Conservation (phyloP, 2,888 invertebrate species). For the Sthenelais limicola region DNA sequence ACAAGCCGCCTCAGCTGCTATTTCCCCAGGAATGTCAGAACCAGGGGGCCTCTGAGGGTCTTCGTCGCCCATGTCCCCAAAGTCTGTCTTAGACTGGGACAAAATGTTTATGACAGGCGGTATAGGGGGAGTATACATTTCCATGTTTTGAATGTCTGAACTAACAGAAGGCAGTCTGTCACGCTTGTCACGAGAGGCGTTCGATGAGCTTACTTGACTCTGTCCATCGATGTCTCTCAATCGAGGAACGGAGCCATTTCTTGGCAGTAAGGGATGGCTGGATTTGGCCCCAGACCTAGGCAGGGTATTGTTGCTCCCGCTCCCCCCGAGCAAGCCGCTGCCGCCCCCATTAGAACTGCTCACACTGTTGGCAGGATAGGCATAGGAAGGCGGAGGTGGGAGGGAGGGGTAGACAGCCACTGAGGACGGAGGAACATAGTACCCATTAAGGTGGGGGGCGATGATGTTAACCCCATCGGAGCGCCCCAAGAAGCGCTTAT, state of each 20-base stretch:
- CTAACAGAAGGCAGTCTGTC: slow-evolving; percentile 14
- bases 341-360: slow-evolving; percentile 3
- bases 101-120: slow-evolving; percentile 28
- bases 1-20: background rate
- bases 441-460: slow-evolving; percentile 23
- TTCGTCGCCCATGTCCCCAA: background rate
- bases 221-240: slow-evolving; percentile 63
- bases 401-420: slow-evolving; percentile 27
- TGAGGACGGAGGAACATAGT: slow-evolving; percentile 25
- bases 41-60: background rate
- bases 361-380: slow-evolving; percentile 31
- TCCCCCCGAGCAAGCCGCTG: slow-evolving; percentile 31
- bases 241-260: slow-evolving; percentile 56
- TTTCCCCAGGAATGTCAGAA: background rate
- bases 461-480: slow-evolving; percentile 13
- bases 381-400: slow-evolving; percentile 31
- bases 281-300: slow-evolving; percentile 51
- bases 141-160: slow-evolving; percentile 40
- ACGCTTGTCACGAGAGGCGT: background rate
- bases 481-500: too few relatives aligned
- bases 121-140: slow-evolving; percentile 39
- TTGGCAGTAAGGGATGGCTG: slow-evolving; percentile 47
- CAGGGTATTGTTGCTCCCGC: slow-evolving; percentile 55
- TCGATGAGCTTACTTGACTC: slow-evolving; percentile 56
- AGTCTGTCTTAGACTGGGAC: slow-evolving; percentile 6